Conservation (phyloP, 2,888 invertebrate genomes). For the Trissolcus brochymenae region DNA sequence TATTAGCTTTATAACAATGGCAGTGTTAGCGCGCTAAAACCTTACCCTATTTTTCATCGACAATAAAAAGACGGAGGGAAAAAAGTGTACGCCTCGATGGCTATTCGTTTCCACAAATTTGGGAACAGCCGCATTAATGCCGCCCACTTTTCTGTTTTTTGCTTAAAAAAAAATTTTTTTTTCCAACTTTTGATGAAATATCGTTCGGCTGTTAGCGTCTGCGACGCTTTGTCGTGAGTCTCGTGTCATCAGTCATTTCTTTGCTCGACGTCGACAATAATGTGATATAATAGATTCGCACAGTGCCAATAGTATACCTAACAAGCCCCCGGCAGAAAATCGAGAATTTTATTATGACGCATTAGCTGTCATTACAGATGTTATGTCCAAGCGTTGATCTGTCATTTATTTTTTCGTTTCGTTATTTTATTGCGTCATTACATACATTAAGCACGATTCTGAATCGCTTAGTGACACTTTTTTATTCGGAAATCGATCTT, state of each 20-base stretch:
- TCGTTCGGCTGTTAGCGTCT: conserved; percentile 66
- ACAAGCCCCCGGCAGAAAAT: conserved; percentile 63
- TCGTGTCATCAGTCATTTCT: conserved; percentile 72
- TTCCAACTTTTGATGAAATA: conserved; percentile 63
- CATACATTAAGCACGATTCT: conserved; percentile 33
- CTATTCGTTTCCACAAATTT: conserved; percentile 66
- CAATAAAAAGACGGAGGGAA: conserved; percentile 32
- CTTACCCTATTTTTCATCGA: conserved; percentile 47
- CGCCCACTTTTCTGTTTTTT: conserved; percentile 69
- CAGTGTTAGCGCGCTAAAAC: conserved; percentile 24
- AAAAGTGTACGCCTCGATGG: conserved; percentile 29
- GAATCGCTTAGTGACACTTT: conserved; percentile 26
- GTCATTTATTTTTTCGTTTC: conserved; percentile 33
- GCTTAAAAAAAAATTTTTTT: conserved; percentile 48
- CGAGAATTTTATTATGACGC: conserved; percentile 75
- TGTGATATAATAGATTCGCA: conserved; percentile 68
- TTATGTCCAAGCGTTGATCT: conserved; percentile 45
- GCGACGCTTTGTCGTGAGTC: conserved; percentile 62
- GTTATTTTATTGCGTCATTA: conserved; percentile 48
- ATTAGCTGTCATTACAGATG: conserved; percentile 68
- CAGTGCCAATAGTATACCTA: conserved; percentile 60
- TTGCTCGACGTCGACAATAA: conserved; percentile 66
- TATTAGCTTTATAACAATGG: conserved; percentile 32
- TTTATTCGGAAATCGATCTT: conserved; percentile 2
- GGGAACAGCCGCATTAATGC: conserved; percentile 71